phyloP scores from a whole-genome alignment of 2,113 vertebrate genomes.

The Hoplias malabaricus region DNA sequence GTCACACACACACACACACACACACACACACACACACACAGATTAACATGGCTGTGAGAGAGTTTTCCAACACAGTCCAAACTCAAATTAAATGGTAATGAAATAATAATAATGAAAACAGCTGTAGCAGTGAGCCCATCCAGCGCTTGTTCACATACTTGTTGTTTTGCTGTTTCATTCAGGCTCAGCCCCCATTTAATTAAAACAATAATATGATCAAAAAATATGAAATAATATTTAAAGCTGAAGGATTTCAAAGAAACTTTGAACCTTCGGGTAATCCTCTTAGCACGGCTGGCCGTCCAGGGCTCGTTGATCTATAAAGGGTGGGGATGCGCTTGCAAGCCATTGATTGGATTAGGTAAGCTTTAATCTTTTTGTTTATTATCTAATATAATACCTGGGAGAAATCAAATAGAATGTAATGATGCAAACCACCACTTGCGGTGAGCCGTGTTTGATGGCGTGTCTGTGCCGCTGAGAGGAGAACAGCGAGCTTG shows the following conservation, averaged over 20 bases:
- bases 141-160: background rate
- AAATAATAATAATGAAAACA: conserved; percentile 33
- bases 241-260: conserved; percentile 78
- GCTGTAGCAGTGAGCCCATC: conserved; percentile 29
- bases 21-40: background rate
- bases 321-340: conserved; percentile 61
- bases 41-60: conserved; percentile 27
- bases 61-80: background rate
- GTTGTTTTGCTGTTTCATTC: conserved; percentile 40
- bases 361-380: conserved; percentile 61
- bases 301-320: conserved; percentile 60
- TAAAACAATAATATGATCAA: conserved; percentile 70
- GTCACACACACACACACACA: background rate
- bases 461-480: background rate
- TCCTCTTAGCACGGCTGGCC: conserved; percentile 69
- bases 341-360: conserved; percentile 63
- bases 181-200: conserved; percentile 61
- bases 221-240: conserved; percentile 71
- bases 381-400: conserved; percentile 66
- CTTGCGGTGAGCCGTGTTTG: conserved; percentile 11
- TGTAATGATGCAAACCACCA: conserved; percentile 47
- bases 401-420: conserved; percentile 58
- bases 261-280: conserved; percentile 77
- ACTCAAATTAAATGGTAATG: conserved; percentile 29
- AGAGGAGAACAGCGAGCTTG: background rate